Percentiles rank a stretch among this genome's conserved stretches.
These are phyloP conservation scores for Meriones psammophilus DNA, from an alignment of 2,797 vertebrate genomes.

Conservation along the genomic window DNA sequence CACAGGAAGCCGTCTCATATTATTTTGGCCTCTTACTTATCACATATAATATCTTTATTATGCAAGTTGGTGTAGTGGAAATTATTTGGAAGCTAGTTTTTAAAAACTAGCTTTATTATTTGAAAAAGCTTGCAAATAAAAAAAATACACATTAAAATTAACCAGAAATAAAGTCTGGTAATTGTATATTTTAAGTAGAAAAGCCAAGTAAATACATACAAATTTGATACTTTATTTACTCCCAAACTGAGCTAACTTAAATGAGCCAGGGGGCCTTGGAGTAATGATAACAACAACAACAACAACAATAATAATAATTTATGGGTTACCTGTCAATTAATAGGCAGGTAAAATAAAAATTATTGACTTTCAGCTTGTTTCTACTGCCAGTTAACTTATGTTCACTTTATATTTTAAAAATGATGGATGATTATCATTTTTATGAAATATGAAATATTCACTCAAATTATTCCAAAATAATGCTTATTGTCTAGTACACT, in stretches of 20 bases:
- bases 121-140: not conserved
- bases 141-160: not conserved
- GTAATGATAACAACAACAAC: too few species aligned
- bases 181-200: constrained; percentile 40
- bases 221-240: constrained; percentile 63
- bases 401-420: constrained; percentile 86
- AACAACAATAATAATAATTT: not conserved
- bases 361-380: constrained; percentile 82
- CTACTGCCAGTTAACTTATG: constrained; percentile 85
- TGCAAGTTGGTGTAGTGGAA: not conserved
- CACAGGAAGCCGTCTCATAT: constrained; percentile 31
- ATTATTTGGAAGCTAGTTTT: not conserved
- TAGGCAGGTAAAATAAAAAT: constrained; percentile 81
- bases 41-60: constrained; percentile 58
- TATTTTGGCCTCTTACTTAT: constrained; percentile 66
- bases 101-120: not conserved
- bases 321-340: constrained; percentile 79
- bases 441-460: constrained; percentile 82
- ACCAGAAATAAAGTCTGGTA: not conserved
- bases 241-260: constrained; percentile 29
- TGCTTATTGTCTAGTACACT: constrained; percentile 73
- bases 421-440: constrained; percentile 85
- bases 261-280: constrained; percentile 43
- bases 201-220: constrained; percentile 46
- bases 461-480: constrained; percentile 85